Percentiles rank a stretch among this genome's conserved stretches.
These are phyloP conservation scores for Triplophysa bombifrons DNA, from an alignment of 2,797 vertebrate species.

Conservation along the genomic window DNA sequence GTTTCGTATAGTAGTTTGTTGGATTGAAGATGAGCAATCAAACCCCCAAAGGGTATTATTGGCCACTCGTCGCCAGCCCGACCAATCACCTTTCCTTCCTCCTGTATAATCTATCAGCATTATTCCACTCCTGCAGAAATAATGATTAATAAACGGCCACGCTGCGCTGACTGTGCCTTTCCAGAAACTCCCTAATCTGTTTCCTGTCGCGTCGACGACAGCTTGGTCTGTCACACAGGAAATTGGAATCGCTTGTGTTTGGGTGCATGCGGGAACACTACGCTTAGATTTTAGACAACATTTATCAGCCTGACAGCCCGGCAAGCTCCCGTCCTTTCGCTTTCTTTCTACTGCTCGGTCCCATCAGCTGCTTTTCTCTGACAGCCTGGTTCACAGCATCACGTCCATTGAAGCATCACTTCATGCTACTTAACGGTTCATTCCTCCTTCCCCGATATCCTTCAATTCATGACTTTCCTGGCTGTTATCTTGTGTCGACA, in stretches of 20 bases:
- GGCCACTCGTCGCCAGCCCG: constrained; percentile 26
- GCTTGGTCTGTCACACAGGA: constrained; percentile 52
- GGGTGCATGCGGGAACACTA: constrained; percentile 22
- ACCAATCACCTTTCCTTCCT: constrained; percentile 46
- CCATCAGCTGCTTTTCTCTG: constrained; percentile 38
- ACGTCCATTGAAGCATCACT: constrained; percentile 15
- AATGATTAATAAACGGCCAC: constrained; percentile 58
- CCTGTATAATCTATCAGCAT: constrained; percentile 32
- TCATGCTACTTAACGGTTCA: constrained; percentile 13
- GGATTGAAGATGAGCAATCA: constrained; percentile 45
- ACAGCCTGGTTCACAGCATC: constrained; percentile 23
- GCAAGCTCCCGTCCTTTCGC: neutral
- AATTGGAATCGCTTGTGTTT: constrained; percentile 50
- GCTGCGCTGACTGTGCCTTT: constrained; percentile 43
- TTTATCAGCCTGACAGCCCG: constrained; percentile 48
- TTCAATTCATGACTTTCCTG: constrained; percentile 13
- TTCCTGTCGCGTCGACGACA: constrained; percentile 45
- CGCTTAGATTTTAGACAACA: constrained; percentile 35
- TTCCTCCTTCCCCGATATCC: constrained; percentile 12
- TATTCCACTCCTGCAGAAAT: constrained; percentile 48
- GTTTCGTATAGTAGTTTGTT: neutral
- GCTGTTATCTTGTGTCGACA: constrained; percentile 5
- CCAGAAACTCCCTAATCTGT: constrained; percentile 49
- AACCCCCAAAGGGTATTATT: constrained; percentile 40
- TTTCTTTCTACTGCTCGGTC: constrained; percentile 13